Evolutionary conservation across 64 coral and sea anemone genomes (phyloP).

Genomic region (Pocillopora damicornis): DNA sequence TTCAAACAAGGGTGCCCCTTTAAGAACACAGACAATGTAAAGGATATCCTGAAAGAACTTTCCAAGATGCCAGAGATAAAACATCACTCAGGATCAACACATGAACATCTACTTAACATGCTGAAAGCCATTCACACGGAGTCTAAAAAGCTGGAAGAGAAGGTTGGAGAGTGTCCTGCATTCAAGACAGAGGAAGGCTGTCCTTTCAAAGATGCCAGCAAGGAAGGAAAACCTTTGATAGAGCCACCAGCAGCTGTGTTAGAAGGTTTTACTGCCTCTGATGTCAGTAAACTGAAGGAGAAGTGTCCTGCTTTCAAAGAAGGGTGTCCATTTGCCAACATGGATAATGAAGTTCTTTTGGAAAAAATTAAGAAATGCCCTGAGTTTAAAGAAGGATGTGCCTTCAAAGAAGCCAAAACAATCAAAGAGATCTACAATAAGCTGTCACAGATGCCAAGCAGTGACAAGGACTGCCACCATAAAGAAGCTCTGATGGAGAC

Average conservation of each 20-base stretch:
- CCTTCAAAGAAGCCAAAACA: slow-evolving; percentile 57
- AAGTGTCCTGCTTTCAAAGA: slow-evolving; percentile 70
- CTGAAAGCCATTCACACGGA: slow-evolving; percentile 48
- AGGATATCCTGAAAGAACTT: slow-evolving; percentile 56
- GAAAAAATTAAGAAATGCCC: slow-evolving; percentile 64
- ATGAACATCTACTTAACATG: slow-evolving; percentile 63
- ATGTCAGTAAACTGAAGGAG: slow-evolving; percentile 49
- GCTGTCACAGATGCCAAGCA: slow-evolving; percentile 49
- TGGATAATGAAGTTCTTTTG: slow-evolving; percentile 49
- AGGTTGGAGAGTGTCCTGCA: slow-evolving; percentile 67
- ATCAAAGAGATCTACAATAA: slow-evolving; percentile 58
- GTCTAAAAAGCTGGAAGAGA: slow-evolving; percentile 63
- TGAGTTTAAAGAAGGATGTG: slow-evolving; percentile 67
- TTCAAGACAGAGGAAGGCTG: slow-evolving; percentile 61
- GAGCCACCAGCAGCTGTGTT: slow-evolving; percentile 54
- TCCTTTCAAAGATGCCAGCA: slow-evolving; percentile 66
- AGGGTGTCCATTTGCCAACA: slow-evolving; percentile 63
- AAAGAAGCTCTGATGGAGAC: slow-evolving; percentile 50
- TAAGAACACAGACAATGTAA: slow-evolving; percentile 62
- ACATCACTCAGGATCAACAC: slow-evolving; percentile 53
- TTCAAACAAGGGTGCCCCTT: slow-evolving; percentile 92
- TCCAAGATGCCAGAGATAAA: slow-evolving; percentile 69
- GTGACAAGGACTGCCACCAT: slow-evolving; percentile 44
- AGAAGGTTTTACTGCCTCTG: slow-evolving; percentile 20
- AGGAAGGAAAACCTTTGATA: slow-evolving; percentile 63